Percentiles rank a stretch among this genome's conserved stretches.
Conservation (phyloP, 2,113 vertebrate species). For the Paraplagusia blochii region DNA sequence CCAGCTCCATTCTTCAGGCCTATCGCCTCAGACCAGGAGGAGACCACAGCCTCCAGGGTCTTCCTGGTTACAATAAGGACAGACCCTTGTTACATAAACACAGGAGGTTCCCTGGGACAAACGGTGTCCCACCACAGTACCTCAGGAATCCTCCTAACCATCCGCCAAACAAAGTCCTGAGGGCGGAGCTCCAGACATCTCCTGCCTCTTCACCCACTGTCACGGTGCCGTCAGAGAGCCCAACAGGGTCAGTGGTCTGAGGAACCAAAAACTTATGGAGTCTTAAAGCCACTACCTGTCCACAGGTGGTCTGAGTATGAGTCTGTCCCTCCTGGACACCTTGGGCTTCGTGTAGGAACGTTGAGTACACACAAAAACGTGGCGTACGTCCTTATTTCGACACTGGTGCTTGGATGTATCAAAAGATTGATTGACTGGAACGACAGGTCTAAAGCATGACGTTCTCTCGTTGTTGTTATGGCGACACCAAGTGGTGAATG, state of each 20-base stretch:
- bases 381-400: too few relatives aligned
- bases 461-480: too few relatives aligned
- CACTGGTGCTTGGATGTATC: too few relatives aligned
- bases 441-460: too few relatives aligned
- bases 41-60: slow-evolving; percentile 69
- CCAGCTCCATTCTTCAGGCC: slow-evolving; percentile 72
- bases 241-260: slow-evolving; percentile 87
- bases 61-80: slow-evolving; percentile 75
- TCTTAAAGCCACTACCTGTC: too few relatives aligned
- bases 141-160: slow-evolving; percentile 34
- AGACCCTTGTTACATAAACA: slow-evolving; percentile 53
- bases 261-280: too few relatives aligned
- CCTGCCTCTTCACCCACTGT: slow-evolving; percentile 69
- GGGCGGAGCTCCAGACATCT: slow-evolving; percentile 71
- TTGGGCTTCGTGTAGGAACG: too few relatives aligned
- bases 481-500: too few relatives aligned
- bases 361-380: too few relatives aligned
- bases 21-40: slow-evolving; percentile 71
- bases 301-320: too few relatives aligned
- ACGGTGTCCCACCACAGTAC: slow-evolving; percentile 56
- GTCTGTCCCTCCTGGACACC: too few relatives aligned
- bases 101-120: slow-evolving; percentile 50
- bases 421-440: too few relatives aligned
- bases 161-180: slow-evolving; percentile 69
- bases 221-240: slow-evolving; percentile 83